Conservation (phyloP, 2,888 invertebrate genomes). For the Nasonovia ribisnigri region DNA sequence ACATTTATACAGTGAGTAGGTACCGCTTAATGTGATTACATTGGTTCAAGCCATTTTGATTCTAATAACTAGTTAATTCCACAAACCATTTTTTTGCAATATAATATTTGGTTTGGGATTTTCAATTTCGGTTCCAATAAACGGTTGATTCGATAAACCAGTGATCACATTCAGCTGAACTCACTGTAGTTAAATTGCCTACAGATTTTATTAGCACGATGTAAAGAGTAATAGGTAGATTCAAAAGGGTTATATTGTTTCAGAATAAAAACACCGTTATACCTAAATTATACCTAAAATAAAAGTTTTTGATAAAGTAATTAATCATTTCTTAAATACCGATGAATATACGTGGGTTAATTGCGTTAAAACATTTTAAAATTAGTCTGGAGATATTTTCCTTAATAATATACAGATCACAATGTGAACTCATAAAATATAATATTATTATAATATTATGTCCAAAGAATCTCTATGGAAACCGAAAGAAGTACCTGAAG, state of each 20-base stretch:
- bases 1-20: too few species aligned
- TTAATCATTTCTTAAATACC: background rate
- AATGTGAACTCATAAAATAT: background rate
- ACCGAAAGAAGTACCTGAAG: background rate
- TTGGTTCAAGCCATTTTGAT: too few species aligned
- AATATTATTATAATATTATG: background rate
- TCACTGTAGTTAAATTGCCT: background rate
- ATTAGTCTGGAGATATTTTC: background rate
- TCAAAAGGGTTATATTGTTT: constrained; percentile 11
- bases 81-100: too few species aligned
- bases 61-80: too few species aligned
- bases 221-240: background rate
- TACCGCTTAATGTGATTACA: too few species aligned
- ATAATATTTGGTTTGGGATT: too few species aligned
- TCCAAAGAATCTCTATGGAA: background rate
- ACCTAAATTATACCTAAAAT: background rate
- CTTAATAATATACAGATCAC: background rate
- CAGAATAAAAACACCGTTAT: background rate
- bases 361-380: background rate
- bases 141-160: too few species aligned
- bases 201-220: background rate
- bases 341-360: background rate
- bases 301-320: background rate
- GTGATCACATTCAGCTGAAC: too few species aligned
- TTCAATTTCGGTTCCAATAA: too few species aligned